Conservation (phyloP, 2,797 vertebrate species). For the Fistularia tabacaria region DNA sequence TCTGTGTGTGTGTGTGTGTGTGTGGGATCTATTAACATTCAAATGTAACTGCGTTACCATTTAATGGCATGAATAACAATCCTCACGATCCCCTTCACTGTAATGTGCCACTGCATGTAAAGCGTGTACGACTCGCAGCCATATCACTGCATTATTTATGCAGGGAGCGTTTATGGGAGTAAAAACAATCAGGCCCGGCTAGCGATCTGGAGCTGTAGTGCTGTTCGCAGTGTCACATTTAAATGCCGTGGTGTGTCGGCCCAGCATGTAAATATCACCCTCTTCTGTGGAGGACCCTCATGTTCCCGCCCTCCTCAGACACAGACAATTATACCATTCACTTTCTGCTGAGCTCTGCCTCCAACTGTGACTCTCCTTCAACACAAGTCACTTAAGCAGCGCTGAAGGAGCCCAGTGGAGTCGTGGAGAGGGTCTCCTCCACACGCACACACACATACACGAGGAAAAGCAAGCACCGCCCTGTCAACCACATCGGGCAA, state of each 20-base stretch:
- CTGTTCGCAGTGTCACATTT: slow-evolving; percentile 35
- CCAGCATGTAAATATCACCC: slow-evolving; percentile 61
- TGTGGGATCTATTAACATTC: neutral
- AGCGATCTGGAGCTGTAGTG: slow-evolving; percentile 11
- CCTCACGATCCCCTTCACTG: neutral
- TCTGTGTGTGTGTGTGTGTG: too few relatives aligned
- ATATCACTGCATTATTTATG: slow-evolving; percentile 19
- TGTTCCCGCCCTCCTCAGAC: slow-evolving; percentile 44
- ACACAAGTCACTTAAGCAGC: slow-evolving; percentile 65
- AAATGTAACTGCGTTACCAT: neutral
- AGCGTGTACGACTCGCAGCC: neutral
- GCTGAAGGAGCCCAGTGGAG: slow-evolving; percentile 36
- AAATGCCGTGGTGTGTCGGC: slow-evolving; percentile 48
- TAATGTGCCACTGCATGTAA: neutral
- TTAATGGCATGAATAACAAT: neutral
- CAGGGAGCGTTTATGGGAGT: slow-evolving; percentile 25
- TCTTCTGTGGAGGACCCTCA: slow-evolving; percentile 61
- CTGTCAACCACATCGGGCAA: too few relatives aligned
- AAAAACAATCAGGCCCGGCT: slow-evolving; percentile 29
- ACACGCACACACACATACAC: too few relatives aligned
- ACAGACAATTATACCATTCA: slow-evolving; percentile 62
- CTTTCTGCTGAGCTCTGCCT: slow-evolving; percentile 46
- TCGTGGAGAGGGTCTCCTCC: slow-evolving; percentile 37
- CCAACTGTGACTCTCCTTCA: slow-evolving; percentile 49
- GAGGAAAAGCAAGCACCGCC: neutral